Base-by-base conservation (phyloP, 1,140 invertebrate species). In the Drosophila bifasciata region DNA sequence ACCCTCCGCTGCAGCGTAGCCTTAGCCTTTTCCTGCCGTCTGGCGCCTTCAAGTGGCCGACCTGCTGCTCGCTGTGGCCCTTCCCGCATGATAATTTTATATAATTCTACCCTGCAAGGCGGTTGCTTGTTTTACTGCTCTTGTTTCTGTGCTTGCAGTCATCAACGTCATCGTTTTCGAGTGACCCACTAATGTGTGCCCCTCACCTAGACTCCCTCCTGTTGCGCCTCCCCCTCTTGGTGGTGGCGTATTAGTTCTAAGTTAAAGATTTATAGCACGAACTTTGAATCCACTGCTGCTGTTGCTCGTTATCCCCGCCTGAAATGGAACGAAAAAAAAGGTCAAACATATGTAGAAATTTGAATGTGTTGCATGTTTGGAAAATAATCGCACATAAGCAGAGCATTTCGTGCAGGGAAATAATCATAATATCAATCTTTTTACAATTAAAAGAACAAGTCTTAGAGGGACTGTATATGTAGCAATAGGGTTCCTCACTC, bases 41-140 rank as follows among this genome's bases (percentile, higher is more conserved):
- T 74, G 69, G 64, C 83, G 76, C 76, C 76, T 52, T 60, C 59
- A 36, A 71, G 78, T 78, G 83, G 83, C 83, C 66, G 81, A 76
- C 66, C 64, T 69, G 69, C 46, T 68, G 73, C 45, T 28, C 46
- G 69, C 61, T 77, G 79, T 36, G 32, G 4, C 78, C 70, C 81
- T 66, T 69, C 55, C 84, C 79, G 84, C 83, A 88, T 89, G 79
- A 89, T 89, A 88, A 88, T 88, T 88, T 88, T 76, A 88, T 88
- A 81, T 88, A 88, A 88, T 88, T 88, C 79, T 56, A 43, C 55
- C 74, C 63, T 51, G 53, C 68, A 66, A 69, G 58, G 62, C 61
- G 48, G 59, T 68, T 64, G 61, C 57, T 70, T 36, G 32, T 36
- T 36, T 36, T 62, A 64, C 28, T 51, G 16, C 7, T 36, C 15